A percentile compares a stretch with the other conserved stretches of the same genome.
Conservation (phyloP, 2,113 vertebrate genomes). For the Dromaius novaehollandiae region DNA sequence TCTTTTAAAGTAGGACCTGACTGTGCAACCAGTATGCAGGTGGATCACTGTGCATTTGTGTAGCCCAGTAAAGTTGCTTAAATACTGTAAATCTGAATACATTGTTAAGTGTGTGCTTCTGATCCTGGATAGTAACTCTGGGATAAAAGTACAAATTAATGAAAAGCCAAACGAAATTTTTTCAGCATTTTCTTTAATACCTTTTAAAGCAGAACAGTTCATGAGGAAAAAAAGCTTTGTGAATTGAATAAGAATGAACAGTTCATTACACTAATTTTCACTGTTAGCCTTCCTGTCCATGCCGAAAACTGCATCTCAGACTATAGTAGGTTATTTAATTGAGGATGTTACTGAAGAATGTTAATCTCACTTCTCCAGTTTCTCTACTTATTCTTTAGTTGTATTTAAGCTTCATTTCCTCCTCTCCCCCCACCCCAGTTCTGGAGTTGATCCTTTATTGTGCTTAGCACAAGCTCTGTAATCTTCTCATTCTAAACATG, state of each 20-base stretch:
- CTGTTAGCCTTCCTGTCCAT: neutral
- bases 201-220: neutral
- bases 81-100: neutral
- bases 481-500: slow-evolving; percentile 22
- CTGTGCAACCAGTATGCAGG: neutral
- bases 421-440: neutral
- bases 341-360: slow-evolving; percentile 19
- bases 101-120: neutral
- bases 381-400: neutral
- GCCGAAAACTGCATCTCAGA: slow-evolving; percentile 1
- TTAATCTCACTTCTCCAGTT: slow-evolving; percentile 8
- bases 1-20: neutral
- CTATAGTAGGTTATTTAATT: neutral
- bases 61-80: neutral
- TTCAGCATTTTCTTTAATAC: neutral
- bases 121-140: neutral
- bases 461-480: neutral
- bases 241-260: neutral
- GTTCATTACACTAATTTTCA: neutral
- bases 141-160: neutral
- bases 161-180: neutral
- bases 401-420: slow-evolving; percentile 29
- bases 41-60: neutral
- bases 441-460: neutral
- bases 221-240: neutral